Conservation (phyloP, 2,797 vertebrate genomes). For the Garrulus glandarius region DNA sequence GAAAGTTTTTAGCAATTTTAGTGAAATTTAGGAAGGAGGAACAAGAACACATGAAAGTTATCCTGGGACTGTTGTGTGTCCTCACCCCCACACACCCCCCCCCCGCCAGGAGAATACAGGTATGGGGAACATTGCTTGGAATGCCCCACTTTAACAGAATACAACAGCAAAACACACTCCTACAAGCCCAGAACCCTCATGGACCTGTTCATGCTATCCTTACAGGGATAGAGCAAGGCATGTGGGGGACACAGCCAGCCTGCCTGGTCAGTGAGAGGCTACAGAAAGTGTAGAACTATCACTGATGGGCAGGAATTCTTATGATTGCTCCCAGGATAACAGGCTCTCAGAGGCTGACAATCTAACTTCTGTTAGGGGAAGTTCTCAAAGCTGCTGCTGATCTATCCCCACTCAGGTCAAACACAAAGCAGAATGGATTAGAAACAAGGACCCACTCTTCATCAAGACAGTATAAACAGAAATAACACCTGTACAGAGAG, state of each 20-base stretch:
- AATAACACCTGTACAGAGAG: background rate
- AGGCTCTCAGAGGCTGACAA: background rate
- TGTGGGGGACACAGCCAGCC: rapidly evolving
- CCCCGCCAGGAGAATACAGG: background rate
- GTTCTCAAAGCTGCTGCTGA: background rate
- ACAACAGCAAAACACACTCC: background rate
- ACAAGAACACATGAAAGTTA: rapidly evolving
- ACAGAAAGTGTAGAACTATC: background rate
- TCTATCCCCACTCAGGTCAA: background rate
- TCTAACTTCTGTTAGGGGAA: background rate
- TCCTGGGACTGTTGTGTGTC: background rate
- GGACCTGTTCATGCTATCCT: background rate
- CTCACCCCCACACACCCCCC: too few species aligned
- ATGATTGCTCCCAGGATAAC: background rate
- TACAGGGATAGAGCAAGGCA: background rate
- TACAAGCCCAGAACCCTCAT: background rate
- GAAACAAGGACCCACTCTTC: background rate
- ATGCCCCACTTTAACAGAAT: background rate
- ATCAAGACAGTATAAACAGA: background rate
- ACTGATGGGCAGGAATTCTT: background rate
- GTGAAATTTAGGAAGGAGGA: rapidly evolving
- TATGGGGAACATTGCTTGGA: background rate
- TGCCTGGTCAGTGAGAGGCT: background rate
- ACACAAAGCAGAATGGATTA: background rate
- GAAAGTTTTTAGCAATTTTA: background rate